Percentiles rank a stretch among this genome's conserved stretches.
These are phyloP conservation scores for Chrysaora quinquecirrha DNA, from an alignment of 30 jellyfish, hydroid and myxozoan genomes.

Conservation along the genomic window DNA sequence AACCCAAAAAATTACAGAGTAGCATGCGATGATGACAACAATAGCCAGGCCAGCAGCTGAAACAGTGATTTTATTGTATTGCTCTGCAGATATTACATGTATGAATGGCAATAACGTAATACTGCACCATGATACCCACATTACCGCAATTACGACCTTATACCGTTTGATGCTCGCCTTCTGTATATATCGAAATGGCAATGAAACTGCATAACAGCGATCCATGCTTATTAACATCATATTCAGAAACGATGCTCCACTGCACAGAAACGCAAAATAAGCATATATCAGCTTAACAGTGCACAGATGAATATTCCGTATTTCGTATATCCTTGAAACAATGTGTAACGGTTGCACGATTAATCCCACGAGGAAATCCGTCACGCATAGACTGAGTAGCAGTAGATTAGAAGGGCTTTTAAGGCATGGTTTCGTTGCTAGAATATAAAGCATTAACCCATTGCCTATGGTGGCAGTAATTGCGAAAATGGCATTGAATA, in stretches of 20 bases:
- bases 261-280: constrained; percentile 55
- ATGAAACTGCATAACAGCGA: constrained; percentile 44
- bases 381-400: constrained; percentile 39
- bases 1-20: constrained; percentile 6
- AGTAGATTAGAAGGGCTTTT: constrained; percentile 42
- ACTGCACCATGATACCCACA: constrained; percentile 37
- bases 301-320: constrained; percentile 28
- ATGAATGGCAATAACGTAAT: constrained; percentile 39
- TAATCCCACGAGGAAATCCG: constrained; percentile 52
- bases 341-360: constrained; percentile 44
- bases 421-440: constrained; percentile 32
- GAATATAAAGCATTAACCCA: constrained; percentile 23
- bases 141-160: neutral
- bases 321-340: constrained; percentile 36
- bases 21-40: constrained; percentile 25
- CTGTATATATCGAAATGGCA: constrained; percentile 34
- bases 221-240: constrained; percentile 50
- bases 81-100: constrained; percentile 25
- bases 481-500: constrained; percentile 33
- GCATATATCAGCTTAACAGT: constrained; percentile 48
- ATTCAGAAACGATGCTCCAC: constrained; percentile 59
- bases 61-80: constrained; percentile 4
- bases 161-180: constrained; percentile 19
- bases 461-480: constrained; percentile 37
- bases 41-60: constrained; percentile 7